phyloP scores from a whole-genome alignment of 2,113 vertebrate genomes.

The Tringa solitaria region DNA sequence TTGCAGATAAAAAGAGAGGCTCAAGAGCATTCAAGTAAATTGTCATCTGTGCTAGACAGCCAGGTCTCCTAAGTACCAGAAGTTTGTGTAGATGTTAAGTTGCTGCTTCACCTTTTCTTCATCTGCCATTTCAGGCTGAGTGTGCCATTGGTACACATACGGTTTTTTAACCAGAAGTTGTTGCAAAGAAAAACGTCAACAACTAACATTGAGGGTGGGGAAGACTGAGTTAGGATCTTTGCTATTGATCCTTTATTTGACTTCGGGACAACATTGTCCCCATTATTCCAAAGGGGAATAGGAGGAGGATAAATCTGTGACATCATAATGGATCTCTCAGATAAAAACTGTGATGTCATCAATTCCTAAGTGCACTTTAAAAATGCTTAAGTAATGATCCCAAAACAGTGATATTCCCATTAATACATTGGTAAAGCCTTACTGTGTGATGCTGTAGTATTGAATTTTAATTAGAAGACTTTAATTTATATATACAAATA shows the following conservation, averaged over 20 bases:
- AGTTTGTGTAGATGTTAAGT: neutral
- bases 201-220: neutral
- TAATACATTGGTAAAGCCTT: neutral
- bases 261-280: neutral
- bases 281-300: neutral
- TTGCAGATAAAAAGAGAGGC: neutral
- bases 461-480: neutral
- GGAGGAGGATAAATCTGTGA: neutral
- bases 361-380: neutral
- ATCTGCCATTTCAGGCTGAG: neutral
- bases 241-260: neutral
- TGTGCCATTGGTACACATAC: neutral
- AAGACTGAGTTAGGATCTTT: neutral
- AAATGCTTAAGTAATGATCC: neutral
- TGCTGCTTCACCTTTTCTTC: neutral
- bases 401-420: neutral
- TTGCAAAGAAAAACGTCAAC: neutral
- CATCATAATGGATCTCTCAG: neutral
- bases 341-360: neutral
- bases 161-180: neutral
- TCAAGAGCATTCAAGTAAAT: neutral
- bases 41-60: neutral
- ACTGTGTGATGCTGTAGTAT: neutral
- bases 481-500: neutral
- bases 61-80: neutral